phyloP scores from a whole-genome alignment of 1,140 invertebrate genomes.

The Ruditapes philippinarum region DNA sequence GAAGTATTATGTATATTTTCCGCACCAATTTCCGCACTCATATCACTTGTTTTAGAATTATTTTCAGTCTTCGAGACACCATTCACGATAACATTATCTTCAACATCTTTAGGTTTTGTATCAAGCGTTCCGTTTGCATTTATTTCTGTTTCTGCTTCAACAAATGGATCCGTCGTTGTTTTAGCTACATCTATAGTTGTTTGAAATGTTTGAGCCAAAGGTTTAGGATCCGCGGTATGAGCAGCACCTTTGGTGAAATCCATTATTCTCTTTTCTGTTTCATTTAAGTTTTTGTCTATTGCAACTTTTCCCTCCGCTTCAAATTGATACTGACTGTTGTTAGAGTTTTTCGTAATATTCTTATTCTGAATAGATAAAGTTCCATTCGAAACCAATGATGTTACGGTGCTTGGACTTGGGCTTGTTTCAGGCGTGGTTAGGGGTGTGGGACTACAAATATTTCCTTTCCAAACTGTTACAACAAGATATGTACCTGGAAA shows the following conservation, averaged over 20 bases:
- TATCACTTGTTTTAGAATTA: background rate
- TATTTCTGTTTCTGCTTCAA: too few relatives aligned
- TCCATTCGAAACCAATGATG: background rate
- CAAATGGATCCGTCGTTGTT: too few relatives aligned
- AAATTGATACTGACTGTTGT: background rate
- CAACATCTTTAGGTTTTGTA: background rate
- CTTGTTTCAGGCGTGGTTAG: background rate
- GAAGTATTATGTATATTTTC: background rate
- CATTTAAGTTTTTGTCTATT: background rate
- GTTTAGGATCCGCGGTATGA: too few relatives aligned
- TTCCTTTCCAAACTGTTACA: background rate
- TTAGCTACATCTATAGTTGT: too few relatives aligned
- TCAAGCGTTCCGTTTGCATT: background rate
- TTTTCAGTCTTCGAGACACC: background rate
- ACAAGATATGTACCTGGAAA: conserved; percentile 13
- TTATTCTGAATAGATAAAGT: background rate
- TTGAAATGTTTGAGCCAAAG: too few relatives aligned
- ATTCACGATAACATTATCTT: background rate
- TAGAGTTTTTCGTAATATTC: background rate
- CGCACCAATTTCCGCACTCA: background rate
- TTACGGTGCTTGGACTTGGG: background rate
- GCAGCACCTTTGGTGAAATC: background rate
- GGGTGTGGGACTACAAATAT: background rate
- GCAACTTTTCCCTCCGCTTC: conserved; percentile 8
- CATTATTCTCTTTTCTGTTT: background rate